Evolutionary conservation across 2,888 invertebrate genomes (phyloP).

Genomic region (Notocelia uddmanniana): DNA sequence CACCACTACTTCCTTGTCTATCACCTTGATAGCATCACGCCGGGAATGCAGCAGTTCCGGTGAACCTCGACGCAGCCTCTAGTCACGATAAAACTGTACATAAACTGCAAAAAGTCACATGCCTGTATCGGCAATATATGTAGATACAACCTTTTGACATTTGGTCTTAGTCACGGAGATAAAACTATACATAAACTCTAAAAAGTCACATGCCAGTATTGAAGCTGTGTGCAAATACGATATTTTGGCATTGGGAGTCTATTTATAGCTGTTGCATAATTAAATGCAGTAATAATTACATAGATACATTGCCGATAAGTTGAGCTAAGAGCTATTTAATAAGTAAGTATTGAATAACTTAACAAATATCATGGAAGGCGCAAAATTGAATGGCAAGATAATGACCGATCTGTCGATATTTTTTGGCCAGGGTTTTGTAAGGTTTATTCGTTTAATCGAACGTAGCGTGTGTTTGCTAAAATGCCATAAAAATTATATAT

Average conservation of each 20-base stretch:
- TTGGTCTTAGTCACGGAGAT: slow-evolving; percentile 16
- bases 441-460: no score
- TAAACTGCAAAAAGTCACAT: background rate
- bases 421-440: no score
- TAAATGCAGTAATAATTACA: slow-evolving; percentile 26
- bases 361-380: background rate
- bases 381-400: background rate
- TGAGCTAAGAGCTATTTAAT: background rate
- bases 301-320: background rate
- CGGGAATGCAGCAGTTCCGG: slow-evolving; percentile 28
- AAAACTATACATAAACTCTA: background rate
- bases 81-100: slow-evolving; percentile 17
- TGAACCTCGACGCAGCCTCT: slow-evolving; percentile 13
- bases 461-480: no score
- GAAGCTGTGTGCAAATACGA: background rate
- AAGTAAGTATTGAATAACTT: background rate
- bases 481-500: no score
- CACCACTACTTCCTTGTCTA: slow-evolving; percentile 31
- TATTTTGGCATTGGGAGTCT: background rate
- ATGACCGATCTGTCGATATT: background rate
- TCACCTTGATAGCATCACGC: slow-evolving; percentile 28
- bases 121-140: no score
- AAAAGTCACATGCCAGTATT: background rate
- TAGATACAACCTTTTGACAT: background rate
- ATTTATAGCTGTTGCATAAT: slow-evolving; percentile 37